Conservation (phyloP, 2,113 vertebrate genomes). For the Sorex araneus region DNA sequence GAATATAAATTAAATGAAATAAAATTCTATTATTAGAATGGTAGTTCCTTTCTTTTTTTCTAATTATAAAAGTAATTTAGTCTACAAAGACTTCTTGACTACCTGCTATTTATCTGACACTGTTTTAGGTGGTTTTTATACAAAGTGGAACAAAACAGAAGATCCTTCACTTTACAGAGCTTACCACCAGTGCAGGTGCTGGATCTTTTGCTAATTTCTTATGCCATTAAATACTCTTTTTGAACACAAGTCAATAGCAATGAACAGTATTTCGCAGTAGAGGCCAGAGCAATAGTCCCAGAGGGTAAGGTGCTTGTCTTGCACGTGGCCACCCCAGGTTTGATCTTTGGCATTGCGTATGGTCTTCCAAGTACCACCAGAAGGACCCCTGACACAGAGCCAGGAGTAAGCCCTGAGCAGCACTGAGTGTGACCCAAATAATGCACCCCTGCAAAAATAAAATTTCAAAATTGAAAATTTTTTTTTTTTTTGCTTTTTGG, state of each 20-base stretch:
- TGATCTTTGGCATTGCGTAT: too few species aligned
- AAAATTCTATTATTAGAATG: slow-evolving; percentile 22
- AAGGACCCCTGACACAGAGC: too few species aligned
- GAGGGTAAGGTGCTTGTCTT: too few species aligned
- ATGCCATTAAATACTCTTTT: slow-evolving; percentile 26
- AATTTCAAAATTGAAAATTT: too few species aligned
- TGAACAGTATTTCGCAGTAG: slow-evolving; percentile 24
- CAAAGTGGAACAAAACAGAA: slow-evolving; percentile 16
- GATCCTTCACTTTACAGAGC: background rate
- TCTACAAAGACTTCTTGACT: slow-evolving; percentile 4
- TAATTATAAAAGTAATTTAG: slow-evolving; percentile 19
- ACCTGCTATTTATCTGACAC: background rate
- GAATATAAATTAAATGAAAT: slow-evolving; percentile 38
- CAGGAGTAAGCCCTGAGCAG: too few species aligned
- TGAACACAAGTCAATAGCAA: slow-evolving; percentile 10
- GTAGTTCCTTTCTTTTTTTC: slow-evolving; percentile 37
- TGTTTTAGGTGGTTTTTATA: background rate
- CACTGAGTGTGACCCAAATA: too few species aligned
- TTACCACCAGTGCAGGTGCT: background rate
- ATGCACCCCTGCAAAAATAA: too few species aligned
- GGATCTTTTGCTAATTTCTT: background rate
- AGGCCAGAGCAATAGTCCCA: too few species aligned
- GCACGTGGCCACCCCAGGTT: too few species aligned
- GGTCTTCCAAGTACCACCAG: too few species aligned
- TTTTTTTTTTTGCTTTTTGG: too few species aligned